Evolutionary conservation across 1,140 invertebrate genomes (phyloP).

Genomic region (Drosophila grimshawi): DNA sequence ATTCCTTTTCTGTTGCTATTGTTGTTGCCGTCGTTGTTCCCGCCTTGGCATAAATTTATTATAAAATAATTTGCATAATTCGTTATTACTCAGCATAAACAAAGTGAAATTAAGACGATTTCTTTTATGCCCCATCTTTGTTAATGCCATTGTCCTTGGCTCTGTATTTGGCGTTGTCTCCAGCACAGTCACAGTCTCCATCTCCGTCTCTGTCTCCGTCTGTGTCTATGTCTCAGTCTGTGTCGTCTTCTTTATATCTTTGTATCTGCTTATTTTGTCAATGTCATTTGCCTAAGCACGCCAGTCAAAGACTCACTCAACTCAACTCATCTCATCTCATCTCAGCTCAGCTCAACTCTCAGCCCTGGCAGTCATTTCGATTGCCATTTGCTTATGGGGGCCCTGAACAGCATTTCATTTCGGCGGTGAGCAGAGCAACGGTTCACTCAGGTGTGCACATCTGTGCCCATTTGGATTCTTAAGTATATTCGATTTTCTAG

Average conservation of each 20-base stretch:
- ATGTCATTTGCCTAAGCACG: slow-evolving; percentile 68
- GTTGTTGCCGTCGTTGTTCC: slow-evolving; percentile 26
- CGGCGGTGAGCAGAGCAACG: not conserved
- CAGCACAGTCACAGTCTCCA: not conserved
- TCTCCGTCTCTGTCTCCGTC: slow-evolving; percentile 1
- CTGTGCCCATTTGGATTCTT: slow-evolving; percentile 23
- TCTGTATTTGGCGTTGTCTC: slow-evolving; percentile 7
- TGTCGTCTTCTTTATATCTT: slow-evolving; percentile 4
- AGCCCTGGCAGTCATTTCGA: slow-evolving; percentile 37
- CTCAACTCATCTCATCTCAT: not conserved
- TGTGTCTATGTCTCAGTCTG: not conserved
- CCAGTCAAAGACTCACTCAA: slow-evolving; percentile 58
- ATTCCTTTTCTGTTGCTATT: slow-evolving; percentile 40
- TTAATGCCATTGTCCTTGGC: slow-evolving; percentile 42
- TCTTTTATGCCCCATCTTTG: slow-evolving; percentile 58
- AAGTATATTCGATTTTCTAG: slow-evolving; percentile 20
- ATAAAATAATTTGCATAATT: slow-evolving; percentile 84
- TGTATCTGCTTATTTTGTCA: slow-evolving; percentile 72
- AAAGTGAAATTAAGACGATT: slow-evolving; percentile 83
- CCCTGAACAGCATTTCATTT: not conserved
- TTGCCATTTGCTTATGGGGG: slow-evolving; percentile 25
- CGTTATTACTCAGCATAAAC: slow-evolving; percentile 83
- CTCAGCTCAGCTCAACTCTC: slow-evolving; percentile 11
- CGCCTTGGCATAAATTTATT: slow-evolving; percentile 79
- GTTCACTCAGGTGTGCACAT: slow-evolving; percentile 36